A percentile compares a stretch with the other conserved stretches of the same genome.
Evolutionary conservation across 1,140 invertebrate species (phyloP).

Genomic region (Heliconius eleuchia): DNA sequence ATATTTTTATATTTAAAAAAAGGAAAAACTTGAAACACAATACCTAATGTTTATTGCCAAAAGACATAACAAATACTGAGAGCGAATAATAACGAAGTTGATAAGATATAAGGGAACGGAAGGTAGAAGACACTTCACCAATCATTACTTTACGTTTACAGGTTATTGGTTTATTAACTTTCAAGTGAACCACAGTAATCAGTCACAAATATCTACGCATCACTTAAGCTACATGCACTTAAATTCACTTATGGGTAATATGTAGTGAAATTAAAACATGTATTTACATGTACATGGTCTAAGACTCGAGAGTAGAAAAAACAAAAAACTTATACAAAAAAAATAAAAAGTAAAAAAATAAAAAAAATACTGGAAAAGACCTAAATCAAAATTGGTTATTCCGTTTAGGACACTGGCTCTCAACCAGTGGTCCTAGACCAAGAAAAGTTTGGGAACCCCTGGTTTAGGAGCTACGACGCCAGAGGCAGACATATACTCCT

Average conservation of each 20-base stretch:
- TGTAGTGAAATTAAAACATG: neutral
- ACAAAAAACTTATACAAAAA: no score
- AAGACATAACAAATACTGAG: constrained; percentile 2
- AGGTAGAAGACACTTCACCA: neutral
- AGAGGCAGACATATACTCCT: no score
- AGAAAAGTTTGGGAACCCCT: no score
- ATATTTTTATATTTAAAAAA: neutral
- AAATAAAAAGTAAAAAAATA: no score
- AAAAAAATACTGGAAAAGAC: no score
- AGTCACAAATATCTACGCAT: neutral
- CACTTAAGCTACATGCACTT: neutral
- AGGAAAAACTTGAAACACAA: neutral
- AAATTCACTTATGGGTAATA: neutral
- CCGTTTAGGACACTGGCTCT: no score
- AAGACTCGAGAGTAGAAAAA: no score
- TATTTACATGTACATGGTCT: neutral
- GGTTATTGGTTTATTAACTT: neutral
- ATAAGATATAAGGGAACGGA: neutral
- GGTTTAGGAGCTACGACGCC: no score
- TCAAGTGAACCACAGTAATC: neutral
- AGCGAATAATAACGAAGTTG: neutral
- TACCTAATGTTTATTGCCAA: neutral
- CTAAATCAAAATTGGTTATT: no score
- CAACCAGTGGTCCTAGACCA: no score
- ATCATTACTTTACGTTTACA: neutral